phyloP scores from a whole-genome alignment of 2,888 invertebrate species.

The Neoascia interrupta region DNA sequence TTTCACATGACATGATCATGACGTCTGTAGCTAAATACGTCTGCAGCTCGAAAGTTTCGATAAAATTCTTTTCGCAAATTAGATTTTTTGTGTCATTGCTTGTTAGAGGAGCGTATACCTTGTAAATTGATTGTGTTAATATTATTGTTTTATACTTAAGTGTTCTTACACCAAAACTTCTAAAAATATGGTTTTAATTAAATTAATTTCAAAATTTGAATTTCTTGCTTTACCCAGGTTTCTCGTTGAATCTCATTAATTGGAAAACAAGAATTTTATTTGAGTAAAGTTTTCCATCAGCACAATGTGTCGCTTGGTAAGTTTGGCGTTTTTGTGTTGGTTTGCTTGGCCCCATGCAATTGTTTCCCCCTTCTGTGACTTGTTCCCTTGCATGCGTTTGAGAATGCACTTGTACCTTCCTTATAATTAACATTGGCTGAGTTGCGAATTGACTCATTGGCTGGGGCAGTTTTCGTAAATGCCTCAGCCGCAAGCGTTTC shows the following conservation, averaged over 20 bases:
- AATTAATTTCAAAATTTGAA: too few species aligned
- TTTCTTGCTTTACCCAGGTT: slow-evolving; percentile 43
- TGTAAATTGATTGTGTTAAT: too few species aligned
- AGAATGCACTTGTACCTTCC: background rate
- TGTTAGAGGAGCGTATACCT: too few species aligned
- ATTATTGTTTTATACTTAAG: too few species aligned
- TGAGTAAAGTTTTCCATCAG: background rate
- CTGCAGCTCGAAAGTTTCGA: too few species aligned
- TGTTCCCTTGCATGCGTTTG: slow-evolving; percentile 43
- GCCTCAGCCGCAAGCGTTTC: background rate
- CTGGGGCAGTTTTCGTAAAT: slow-evolving; percentile 11
- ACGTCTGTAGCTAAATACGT: too few species aligned
- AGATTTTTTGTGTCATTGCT: too few species aligned
- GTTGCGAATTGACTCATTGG: slow-evolving; percentile 30
- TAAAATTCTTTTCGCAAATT: too few species aligned
- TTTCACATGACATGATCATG: too few species aligned
- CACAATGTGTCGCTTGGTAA: slow-evolving; percentile 55
- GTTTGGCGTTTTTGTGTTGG: slow-evolving; percentile 33
- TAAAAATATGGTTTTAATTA: too few species aligned
- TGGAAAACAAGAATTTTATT: slow-evolving; percentile 3
- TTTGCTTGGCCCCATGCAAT: slow-evolving; percentile 10
- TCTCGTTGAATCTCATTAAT: slow-evolving; percentile 18
- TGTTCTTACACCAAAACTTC: too few species aligned
- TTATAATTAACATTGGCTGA: slow-evolving; percentile 48
- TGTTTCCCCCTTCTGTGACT: background rate